Evolutionary conservation across 1,140 invertebrate species (phyloP), one percentile per base, ranked within the genome.

Genomic region (Meteorus sp.): DNA sequence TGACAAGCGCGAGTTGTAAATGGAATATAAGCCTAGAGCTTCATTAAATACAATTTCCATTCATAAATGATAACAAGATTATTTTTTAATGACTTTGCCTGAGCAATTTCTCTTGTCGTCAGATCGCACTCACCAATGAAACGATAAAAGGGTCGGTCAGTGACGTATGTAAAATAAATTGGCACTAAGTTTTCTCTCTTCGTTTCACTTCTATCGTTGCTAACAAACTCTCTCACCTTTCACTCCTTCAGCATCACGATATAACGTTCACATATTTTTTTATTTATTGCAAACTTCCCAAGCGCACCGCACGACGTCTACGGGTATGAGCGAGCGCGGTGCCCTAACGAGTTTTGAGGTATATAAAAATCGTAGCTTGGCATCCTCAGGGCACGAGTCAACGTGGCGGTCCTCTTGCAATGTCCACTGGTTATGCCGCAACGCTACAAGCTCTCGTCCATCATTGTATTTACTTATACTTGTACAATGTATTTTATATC

Each of bases 281-380:
- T 56, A 35, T 53, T 53, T 53, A 29, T 41, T 53, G 37, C 51
- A 53, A n/a, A 53, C 35, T 53, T 53, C n/a, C n/a, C 51, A 23
- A 27, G 33, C 33, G 55, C 55, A 7, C 55, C 47, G 55, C 53
- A 56, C 19, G 54, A 56, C 54, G 44, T 56, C 43, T 23, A 15
- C 37, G 29, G 25, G 23, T 13, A 19, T 17, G 23, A 13, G 19
- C 25, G 3, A 48, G 45, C 13, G 17, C 11, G 4, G 27, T 5
- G 27, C 13, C 11, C 54, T 59, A 60, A 65, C 63, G 56, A 62
- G 63, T 57, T 61, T 52, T 41, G 41, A 47, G 52, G 41, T 45
- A 35, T 43, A 57, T 53, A 61, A 61, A 61, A 61, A 60, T 55
- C 22, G 52, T 60, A 37, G 43, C 47, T 27, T 25, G 45, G 11